phyloP scores from a whole-genome alignment of 2,888 invertebrate species.

The Camponotus fellah region DNA sequence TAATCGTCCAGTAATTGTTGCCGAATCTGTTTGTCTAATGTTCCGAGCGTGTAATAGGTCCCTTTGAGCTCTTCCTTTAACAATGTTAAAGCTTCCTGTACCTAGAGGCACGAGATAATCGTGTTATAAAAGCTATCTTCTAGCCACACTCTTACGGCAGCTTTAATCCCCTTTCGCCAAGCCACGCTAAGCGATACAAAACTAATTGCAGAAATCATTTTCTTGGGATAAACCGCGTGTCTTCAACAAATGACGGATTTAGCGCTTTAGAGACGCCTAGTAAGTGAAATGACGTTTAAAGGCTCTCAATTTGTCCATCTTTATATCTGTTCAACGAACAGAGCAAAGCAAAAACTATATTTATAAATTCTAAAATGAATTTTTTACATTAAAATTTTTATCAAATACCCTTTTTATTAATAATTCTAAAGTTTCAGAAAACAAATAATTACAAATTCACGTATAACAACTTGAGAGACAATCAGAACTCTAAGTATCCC shows the following conservation, averaged over 20 bases:
- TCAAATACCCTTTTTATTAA: neutral
- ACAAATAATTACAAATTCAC: conserved; percentile 4
- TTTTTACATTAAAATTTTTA: neutral
- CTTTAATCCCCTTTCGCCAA: conserved; percentile 34
- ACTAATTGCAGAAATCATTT: conserved; percentile 64
- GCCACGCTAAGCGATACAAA: conserved; percentile 52
- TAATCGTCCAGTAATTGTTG: conserved; percentile 89
- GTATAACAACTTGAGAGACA: neutral
- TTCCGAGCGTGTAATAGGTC: conserved; percentile 88
- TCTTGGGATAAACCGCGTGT: conserved; percentile 27
- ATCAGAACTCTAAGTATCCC: neutral
- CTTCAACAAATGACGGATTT: conserved; percentile 24
- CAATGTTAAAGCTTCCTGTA: conserved; percentile 79
- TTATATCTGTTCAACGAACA: neutral
- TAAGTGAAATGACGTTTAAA: neutral
- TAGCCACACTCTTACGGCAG: conserved; percentile 24
- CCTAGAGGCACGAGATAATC: conserved; percentile 54
- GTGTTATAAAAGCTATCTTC: conserved; percentile 51
- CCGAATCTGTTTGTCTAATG: conserved; percentile 88
- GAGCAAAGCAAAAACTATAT: neutral
- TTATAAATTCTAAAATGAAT: neutral
- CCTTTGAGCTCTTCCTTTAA: conserved; percentile 88
- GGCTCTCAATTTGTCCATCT: neutral
- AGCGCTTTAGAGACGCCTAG: neutral
- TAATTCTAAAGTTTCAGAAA: conserved; percentile 3